These are phyloP conservation scores for Chymomyza fuscimana DNA, from an alignment of 2,888 invertebrate genomes.

Conservation along the genomic window DNA sequence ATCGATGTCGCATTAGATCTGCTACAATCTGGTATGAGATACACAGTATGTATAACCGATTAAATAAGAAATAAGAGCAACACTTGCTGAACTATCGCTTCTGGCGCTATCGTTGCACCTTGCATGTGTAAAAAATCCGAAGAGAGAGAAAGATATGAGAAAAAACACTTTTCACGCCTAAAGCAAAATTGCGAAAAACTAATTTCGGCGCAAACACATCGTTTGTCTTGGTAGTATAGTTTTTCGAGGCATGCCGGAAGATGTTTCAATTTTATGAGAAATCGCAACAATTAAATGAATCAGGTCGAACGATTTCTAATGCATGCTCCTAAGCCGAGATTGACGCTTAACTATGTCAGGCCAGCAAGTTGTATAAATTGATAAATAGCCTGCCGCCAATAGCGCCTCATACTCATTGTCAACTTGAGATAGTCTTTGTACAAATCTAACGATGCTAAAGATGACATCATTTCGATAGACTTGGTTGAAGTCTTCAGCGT, in stretches of 20 bases:
- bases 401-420: conserved; percentile 8
- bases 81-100: conserved; percentile 51
- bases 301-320: conserved; percentile 66
- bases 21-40: background rate
- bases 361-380: background rate
- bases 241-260: conserved; percentile 54
- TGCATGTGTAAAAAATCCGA: background rate
- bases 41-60: conserved; percentile 24
- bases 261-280: conserved; percentile 71
- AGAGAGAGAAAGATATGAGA: conserved; percentile 32
- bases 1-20: background rate
- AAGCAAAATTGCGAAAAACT: conserved; percentile 70
- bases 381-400: conserved; percentile 8
- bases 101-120: background rate
- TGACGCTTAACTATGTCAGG: conserved; percentile 7
- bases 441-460: conserved; percentile 12
- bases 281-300: conserved; percentile 71
- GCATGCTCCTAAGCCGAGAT: background rate
- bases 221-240: conserved; percentile 50
- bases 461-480: conserved; percentile 57
- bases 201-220: conserved; percentile 70
- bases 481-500: background rate
- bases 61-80: conserved; percentile 69
- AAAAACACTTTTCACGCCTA: conserved; percentile 67
- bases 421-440: conserved; percentile 21